Percentiles rank a stretch among this genome's conserved stretches.
These are phyloP conservation scores for Nomada fabriciana DNA, from an alignment of 2,888 invertebrate genomes.

Conservation along the genomic window DNA sequence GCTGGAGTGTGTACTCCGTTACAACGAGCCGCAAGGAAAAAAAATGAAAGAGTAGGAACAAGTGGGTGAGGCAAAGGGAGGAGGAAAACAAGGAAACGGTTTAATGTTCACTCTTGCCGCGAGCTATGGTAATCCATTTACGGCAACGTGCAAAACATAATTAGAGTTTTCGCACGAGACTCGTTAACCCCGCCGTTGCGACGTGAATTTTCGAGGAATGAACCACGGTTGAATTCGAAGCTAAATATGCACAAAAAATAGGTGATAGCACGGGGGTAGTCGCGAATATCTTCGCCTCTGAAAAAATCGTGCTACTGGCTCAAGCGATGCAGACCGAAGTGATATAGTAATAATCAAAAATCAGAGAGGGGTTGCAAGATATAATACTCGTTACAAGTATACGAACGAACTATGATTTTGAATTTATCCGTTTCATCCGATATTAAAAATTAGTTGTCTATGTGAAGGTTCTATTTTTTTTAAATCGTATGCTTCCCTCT, in stretches of 20 bases:
- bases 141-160: constrained; percentile 36
- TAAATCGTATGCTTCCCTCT: too few species aligned
- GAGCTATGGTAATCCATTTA: constrained; percentile 55
- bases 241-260: background rate
- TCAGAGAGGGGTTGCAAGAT: too few species aligned
- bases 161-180: constrained; percentile 44
- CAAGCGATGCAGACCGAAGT: background rate
- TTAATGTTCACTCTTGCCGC: constrained; percentile 40
- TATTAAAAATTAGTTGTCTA: too few species aligned
- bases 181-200: constrained; percentile 32
- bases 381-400: too few species aligned
- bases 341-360: constrained; percentile 3
- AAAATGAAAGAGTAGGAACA: background rate
- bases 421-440: too few species aligned
- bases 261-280: background rate
- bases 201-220: constrained; percentile 26
- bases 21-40: constrained; percentile 52
- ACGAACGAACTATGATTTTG: too few species aligned
- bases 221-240: background rate
- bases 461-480: too few species aligned
- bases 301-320: background rate
- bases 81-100: constrained; percentile 45
- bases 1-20: constrained; percentile 56
- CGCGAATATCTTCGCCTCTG: background rate
- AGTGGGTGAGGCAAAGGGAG: background rate